Conservation (phyloP, 2,888 invertebrate species). For the Lochmaea crataegi region DNA sequence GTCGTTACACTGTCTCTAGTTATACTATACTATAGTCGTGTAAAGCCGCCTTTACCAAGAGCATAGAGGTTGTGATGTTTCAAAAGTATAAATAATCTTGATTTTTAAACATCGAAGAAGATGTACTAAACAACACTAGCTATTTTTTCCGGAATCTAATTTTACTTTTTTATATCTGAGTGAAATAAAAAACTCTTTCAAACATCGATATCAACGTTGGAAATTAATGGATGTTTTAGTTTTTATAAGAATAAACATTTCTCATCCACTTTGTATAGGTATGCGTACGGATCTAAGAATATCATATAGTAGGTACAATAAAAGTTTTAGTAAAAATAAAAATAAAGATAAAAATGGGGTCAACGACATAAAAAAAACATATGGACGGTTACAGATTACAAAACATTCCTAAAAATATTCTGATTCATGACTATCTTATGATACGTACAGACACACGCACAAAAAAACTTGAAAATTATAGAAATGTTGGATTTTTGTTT, state of each 20-base stretch:
- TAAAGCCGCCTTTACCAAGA: too few relatives aligned
- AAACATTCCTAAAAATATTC: conserved; percentile 36
- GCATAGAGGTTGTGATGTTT: too few relatives aligned
- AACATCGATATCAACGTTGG: not conserved
- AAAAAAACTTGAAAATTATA: conserved; percentile 22
- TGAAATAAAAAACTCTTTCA: conserved; percentile 4
- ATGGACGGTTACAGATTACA: conserved; percentile 37
- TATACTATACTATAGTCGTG: too few relatives aligned
- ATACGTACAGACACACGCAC: conserved; percentile 1
- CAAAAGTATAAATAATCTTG: too few relatives aligned
- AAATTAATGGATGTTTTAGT: conserved; percentile 11
- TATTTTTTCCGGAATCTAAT: not conserved
- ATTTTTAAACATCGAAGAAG: too few relatives aligned
- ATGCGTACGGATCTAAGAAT: conserved; percentile 27
- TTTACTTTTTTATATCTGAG: not conserved
- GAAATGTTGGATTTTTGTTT: conserved; percentile 19
- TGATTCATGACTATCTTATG: conserved; percentile 31
- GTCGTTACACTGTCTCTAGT: too few relatives aligned
- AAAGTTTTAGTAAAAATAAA: conserved; percentile 36
- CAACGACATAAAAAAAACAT: conserved; percentile 34
- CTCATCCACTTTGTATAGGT: conserved; percentile 17
- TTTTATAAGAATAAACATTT: conserved; percentile 16
- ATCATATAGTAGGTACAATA: conserved; percentile 33
- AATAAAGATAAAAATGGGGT: conserved; percentile 41
- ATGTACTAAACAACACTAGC: not conserved